Conservation (phyloP, 1,140 invertebrate genomes). For the Chrysopa pallens region DNA sequence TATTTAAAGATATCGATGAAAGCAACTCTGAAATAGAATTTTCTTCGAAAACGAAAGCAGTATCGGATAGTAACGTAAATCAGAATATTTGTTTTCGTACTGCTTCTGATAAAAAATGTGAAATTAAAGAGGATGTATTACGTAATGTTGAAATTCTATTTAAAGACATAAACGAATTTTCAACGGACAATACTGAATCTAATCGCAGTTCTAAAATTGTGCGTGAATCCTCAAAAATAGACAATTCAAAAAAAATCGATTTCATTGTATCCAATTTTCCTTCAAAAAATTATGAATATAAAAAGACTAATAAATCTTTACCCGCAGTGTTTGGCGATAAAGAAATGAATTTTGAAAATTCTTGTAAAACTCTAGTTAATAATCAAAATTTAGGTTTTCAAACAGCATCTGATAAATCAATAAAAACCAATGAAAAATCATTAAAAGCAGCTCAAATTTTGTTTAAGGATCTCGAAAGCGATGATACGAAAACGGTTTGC, state of each 20-base stretch:
- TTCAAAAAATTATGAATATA: conserved; percentile 9
- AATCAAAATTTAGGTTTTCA: conserved; percentile 5
- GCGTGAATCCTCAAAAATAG: conserved; percentile 17
- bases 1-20: conserved; percentile 8
- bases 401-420: conserved; percentile 6
- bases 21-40: background rate
- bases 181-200: background rate
- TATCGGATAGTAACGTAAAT: no score
- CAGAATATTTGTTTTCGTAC: no score
- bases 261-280: no score
- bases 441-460: conserved; percentile 9
- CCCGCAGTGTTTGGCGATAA: conserved; percentile 4
- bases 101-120: no score
- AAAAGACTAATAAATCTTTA: conserved; percentile 3
- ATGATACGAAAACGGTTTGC: background rate
- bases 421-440: conserved; percentile 6
- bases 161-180: no score
- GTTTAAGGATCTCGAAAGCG: conserved; percentile 6
- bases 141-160: no score
- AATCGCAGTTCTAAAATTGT: conserved; percentile 1
- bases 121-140: no score
- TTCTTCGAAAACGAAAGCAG: background rate
- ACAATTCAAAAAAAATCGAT: no score
- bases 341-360: conserved; percentile 7
- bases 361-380: background rate